These are phyloP conservation scores for Darevskia nairensis DNA, from an alignment of 2,797 vertebrate genomes.

Conservation along the genomic window DNA sequence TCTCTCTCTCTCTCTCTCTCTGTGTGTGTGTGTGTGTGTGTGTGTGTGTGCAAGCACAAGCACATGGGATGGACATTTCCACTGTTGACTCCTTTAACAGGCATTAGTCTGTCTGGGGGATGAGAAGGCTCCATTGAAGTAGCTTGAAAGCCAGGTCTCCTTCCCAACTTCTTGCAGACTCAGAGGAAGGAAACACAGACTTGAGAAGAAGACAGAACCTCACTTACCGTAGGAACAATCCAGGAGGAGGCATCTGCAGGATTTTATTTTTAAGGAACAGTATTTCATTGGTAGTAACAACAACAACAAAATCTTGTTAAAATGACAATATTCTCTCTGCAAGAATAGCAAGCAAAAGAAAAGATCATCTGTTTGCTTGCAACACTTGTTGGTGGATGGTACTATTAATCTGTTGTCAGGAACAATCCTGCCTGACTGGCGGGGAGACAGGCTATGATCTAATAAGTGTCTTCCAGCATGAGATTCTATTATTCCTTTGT, in stretches of 20 bases:
- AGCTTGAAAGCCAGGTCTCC: neutral
- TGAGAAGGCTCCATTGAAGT: conserved; percentile 18
- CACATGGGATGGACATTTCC: neutral
- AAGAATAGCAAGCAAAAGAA: conserved; percentile 3
- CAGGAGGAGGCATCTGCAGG: neutral
- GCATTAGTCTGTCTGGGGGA: neutral
- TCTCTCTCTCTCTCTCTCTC: too few species aligned
- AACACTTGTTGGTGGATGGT: conserved; percentile 25
- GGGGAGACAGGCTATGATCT: conserved; percentile 17
- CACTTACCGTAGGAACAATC: neutral
- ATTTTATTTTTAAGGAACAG: neutral
- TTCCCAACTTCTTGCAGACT: neutral
- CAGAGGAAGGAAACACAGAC: neutral
- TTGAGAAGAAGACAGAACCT: rapidly evolving
- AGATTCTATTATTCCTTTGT: conserved; percentile 43
- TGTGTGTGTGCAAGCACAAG: too few species aligned
- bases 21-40: too few species aligned
- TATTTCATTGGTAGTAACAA: neutral
- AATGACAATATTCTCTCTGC: neutral
- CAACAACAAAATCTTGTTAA: neutral
- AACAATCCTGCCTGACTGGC: neutral
- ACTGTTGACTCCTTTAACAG: neutral
- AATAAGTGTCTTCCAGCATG: conserved; percentile 16
- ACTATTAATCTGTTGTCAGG: conserved; percentile 17
- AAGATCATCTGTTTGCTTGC: conserved; percentile 4